These are phyloP conservation scores for Atrina japonica DNA, from an alignment of 2,888 invertebrate species.

Conservation along the genomic window DNA sequence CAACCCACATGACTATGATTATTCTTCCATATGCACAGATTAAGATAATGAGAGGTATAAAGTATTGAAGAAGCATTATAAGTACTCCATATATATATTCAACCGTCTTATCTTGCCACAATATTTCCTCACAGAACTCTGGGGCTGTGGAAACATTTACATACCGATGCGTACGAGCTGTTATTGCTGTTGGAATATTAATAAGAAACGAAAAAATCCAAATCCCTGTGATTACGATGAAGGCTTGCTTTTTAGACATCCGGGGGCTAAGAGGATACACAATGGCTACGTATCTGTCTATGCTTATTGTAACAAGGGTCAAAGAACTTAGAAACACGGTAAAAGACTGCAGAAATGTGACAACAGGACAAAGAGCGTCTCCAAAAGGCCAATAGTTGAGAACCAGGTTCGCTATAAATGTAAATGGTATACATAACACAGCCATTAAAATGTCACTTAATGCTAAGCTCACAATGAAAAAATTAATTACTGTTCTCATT, in stretches of 20 bases:
- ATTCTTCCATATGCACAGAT: constrained; percentile 93
- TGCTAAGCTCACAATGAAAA: constrained; percentile 81
- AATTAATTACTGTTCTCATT: constrained; percentile 96
- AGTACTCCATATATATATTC: constrained; percentile 87
- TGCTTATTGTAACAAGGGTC: constrained; percentile 93
- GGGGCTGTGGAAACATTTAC: constrained; percentile 59
- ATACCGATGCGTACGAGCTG: constrained; percentile 83
- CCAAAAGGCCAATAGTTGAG: constrained; percentile 95
- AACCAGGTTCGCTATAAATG: constrained; percentile 88
- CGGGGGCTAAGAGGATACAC: constrained; percentile 92
- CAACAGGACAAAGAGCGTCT: constrained; percentile 88
- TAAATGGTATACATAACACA: constrained; percentile 81
- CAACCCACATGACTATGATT: constrained; percentile 93
- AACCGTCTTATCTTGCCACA: constrained; percentile 57
- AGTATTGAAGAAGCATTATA: constrained; percentile 91
- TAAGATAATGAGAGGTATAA: constrained; percentile 90
- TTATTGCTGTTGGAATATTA: constrained; percentile 90
- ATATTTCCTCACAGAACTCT: constrained; percentile 61
- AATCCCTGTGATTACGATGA: constrained; percentile 86
- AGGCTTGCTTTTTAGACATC: constrained; percentile 88
- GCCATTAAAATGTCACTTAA: constrained; percentile 81
- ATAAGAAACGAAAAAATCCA: constrained; percentile 90
- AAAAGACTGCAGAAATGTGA: constrained; percentile 88
- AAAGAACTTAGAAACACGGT: constrained; percentile 89
- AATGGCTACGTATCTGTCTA: constrained; percentile 94